Base-by-base conservation (phyloP, 2,888 invertebrate species). In the Nymphalis urticae region DNA sequence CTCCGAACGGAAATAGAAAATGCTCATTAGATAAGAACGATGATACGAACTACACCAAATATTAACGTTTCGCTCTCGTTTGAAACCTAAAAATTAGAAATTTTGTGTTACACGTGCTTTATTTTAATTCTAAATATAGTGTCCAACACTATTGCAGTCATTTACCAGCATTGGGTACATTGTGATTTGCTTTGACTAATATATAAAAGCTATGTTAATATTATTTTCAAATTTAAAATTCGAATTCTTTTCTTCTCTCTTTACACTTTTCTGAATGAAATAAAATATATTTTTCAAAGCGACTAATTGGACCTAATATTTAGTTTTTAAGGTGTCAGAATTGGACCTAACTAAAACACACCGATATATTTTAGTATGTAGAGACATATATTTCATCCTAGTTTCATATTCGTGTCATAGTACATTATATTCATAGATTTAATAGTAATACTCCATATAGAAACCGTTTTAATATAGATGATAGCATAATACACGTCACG, bases 21-120 rank as follows among this genome's bases (percentile, higher is more conserved):
- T 27, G 56, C 66, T 48, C 54, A 56, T 60, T 69, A 65, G 69
- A 60, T 59, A 53, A 48, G 68, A 73, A 71, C 68, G 62, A 75
- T 74, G 66, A 68, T 75, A 72, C 73, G 68, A 73, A 72, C 74
- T 76, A 77, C 75, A 73, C 79, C 79, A 79, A 79, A 79, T 77
- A 79, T 77, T 75, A 74, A 76, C 73, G 63, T 71, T 76, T 69
- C 72, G 66, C 66, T 68, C 70, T 69, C 72, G 54, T 66, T 61
- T 73, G 68, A 21, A 21, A 72, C 64, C 69, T 71, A 59, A 71
- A 72, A 75, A 72, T 75, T 75, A 64, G 66, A 73, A 75, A 74
- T 70, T 74, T 71, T 76, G 75, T 75, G 69, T 75, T 72, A 70
- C 64, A 71, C 70, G 63, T 69, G 70, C 69, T 63, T 72, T 68